Evolutionary conservation across 2,113 vertebrate genomes (phyloP).

Genomic region (Ctenomys sociabilis): DNA sequence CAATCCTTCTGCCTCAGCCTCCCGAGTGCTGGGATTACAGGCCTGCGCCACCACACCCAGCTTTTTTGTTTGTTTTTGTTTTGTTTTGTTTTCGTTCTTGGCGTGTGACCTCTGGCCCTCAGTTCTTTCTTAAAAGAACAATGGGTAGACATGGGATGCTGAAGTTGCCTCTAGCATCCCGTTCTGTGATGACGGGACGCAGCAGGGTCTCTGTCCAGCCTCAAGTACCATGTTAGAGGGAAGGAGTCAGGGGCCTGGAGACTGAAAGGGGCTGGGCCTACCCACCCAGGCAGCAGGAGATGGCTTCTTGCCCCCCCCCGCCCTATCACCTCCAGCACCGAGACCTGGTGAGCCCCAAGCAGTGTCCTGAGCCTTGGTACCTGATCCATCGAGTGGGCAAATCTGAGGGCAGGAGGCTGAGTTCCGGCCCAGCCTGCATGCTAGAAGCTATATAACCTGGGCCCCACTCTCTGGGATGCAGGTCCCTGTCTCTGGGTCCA

Average conservation of each 20-base stretch:
- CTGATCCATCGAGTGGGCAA: background rate
- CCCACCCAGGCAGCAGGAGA: background rate
- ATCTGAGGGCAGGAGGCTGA: background rate
- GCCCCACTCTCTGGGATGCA: background rate
- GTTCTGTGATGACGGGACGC: background rate
- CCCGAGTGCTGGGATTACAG: too few species aligned
- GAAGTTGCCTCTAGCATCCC: background rate
- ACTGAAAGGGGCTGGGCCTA: background rate
- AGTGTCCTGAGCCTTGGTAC: background rate
- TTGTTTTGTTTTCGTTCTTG: too few species aligned
- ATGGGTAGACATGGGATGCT: background rate
- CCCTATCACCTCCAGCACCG: background rate
- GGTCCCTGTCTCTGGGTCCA: background rate
- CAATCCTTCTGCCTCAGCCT: too few species aligned
- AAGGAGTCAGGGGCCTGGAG: background rate
- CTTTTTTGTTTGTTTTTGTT: too few species aligned
- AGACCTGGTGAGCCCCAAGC: background rate
- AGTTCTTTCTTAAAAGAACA: constrained; percentile 5
- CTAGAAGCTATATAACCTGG: background rate
- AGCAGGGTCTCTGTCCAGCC: background rate
- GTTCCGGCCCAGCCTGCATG: background rate
- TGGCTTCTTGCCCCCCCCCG: too few species aligned
- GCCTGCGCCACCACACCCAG: too few species aligned
- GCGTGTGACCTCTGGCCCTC: background rate
- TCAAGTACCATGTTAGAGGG: background rate